A percentile compares a stretch with the other conserved stretches of the same genome.
These are phyloP conservation scores for Plotosus lineatus DNA, from an alignment of 2,113 vertebrate species.

Conservation along the genomic window DNA sequence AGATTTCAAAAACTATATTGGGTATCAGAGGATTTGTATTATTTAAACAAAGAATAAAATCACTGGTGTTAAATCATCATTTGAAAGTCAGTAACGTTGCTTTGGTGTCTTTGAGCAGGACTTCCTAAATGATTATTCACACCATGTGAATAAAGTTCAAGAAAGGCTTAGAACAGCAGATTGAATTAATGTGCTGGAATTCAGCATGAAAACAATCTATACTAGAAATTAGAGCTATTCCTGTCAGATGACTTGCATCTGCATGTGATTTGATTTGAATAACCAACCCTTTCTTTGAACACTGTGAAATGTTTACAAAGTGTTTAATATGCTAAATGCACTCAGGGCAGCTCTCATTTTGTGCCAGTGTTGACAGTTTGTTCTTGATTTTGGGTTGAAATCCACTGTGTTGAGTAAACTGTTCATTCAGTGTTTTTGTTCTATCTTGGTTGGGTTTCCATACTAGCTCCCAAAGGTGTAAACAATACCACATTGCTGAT, in stretches of 20 bases:
- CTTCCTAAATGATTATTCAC: conserved; percentile 62
- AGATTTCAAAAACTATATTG: conserved; percentile 47
- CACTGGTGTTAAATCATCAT: conserved; percentile 60
- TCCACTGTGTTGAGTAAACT: not conserved
- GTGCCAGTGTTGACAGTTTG: conserved; percentile 45
- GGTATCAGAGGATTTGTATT: conserved; percentile 58
- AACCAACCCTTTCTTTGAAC: conserved; percentile 67
- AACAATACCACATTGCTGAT: not conserved
- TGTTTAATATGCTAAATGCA: conserved; percentile 71
- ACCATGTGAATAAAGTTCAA: conserved; percentile 74
- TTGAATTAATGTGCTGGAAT: conserved; percentile 78
- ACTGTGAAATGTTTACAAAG: conserved; percentile 77
- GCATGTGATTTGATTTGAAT: conserved; percentile 66
- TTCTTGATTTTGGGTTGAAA: conserved; percentile 16
- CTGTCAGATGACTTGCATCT: conserved; percentile 78
- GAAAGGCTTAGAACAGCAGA: conserved; percentile 72
- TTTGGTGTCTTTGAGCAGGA: conserved; percentile 53
- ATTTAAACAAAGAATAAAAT: conserved; percentile 66
- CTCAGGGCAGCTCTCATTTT: conserved; percentile 57
- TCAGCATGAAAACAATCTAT: conserved; percentile 81
- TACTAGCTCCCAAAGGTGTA: not conserved
- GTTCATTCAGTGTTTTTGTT: not conserved
- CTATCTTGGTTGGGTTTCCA: not conserved
- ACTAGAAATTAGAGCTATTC: conserved; percentile 75
- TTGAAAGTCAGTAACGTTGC: conserved; percentile 55